phyloP scores from a whole-genome alignment of 2,113 vertebrate genomes.

The Pelmatolapia mariae region DNA sequence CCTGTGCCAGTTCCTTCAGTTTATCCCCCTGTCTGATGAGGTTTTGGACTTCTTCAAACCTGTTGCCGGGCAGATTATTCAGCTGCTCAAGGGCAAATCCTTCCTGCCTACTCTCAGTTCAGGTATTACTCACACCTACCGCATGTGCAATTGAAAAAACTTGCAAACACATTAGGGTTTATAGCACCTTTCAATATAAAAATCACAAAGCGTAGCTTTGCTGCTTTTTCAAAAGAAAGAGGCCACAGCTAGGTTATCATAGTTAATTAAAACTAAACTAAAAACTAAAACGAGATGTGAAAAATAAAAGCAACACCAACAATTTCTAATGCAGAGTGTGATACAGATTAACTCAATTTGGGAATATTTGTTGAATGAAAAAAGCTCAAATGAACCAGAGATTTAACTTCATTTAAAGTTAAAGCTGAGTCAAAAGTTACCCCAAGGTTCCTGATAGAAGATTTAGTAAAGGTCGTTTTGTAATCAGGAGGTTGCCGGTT shows the following conservation, averaged over 20 bases:
- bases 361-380: not conserved
- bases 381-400: not conserved
- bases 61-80: conserved; percentile 74
- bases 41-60: conserved; percentile 79
- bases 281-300: not conserved
- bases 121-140: conserved; percentile 23
- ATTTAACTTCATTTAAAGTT: not conserved
- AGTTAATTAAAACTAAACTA: too few relatives aligned
- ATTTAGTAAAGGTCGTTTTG: too few relatives aligned
- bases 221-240: too few relatives aligned
- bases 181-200: too few relatives aligned
- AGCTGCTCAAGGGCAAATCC: conserved; percentile 71
- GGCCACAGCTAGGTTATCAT: too few relatives aligned
- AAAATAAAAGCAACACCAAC: not conserved
- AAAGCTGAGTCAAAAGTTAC: not conserved
- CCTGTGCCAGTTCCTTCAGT: conserved; percentile 71
- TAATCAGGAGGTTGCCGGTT: too few relatives aligned
- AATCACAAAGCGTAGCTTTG: too few relatives aligned
- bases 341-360: not conserved
- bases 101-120: conserved; percentile 67
- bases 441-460: too few relatives aligned
- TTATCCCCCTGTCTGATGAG: conserved; percentile 73
- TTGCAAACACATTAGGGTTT: not conserved
- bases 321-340: not conserved
- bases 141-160: not conserved